phyloP scores from a whole-genome alignment of 2,797 vertebrate genomes.

The Microctenopoma lineatum region DNA sequence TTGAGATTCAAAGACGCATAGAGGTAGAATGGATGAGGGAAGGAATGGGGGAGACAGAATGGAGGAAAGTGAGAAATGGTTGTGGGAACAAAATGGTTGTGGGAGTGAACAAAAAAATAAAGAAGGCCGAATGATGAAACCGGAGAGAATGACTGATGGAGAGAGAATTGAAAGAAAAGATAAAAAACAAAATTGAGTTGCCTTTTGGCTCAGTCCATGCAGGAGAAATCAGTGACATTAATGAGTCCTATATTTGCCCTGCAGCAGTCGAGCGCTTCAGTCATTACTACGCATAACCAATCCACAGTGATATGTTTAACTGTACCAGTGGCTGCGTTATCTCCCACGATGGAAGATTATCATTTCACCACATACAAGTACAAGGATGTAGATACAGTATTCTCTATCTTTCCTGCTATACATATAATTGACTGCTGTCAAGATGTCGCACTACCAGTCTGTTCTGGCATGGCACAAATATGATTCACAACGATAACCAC shows the following conservation, averaged over 20 bases:
- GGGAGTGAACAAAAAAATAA: conserved; percentile 40
- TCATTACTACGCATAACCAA: conserved; percentile 34
- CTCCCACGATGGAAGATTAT: conserved; percentile 11
- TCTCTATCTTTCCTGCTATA: background rate
- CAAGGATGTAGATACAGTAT: background rate
- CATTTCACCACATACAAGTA: background rate
- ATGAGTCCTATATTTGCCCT: conserved; percentile 28
- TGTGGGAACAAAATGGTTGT: conserved; percentile 48
- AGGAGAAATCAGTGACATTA: conserved; percentile 24
- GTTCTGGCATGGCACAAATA: background rate
- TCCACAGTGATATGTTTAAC: conserved; percentile 10
- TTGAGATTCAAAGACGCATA: conserved; percentile 31
- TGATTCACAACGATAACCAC: background rate
- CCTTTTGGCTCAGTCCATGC: conserved; percentile 14
- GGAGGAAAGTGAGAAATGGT: conserved; percentile 44
- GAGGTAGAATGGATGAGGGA: conserved; percentile 48
- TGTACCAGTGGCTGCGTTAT: conserved; percentile 9
- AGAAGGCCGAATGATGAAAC: conserved; percentile 49
- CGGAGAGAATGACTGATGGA: conserved; percentile 40
- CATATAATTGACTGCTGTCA: background rate
- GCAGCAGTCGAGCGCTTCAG: conserved; percentile 4
- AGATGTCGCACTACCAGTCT: too few relatives aligned
- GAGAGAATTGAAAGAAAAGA: conserved; percentile 29
- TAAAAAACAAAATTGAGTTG: conserved; percentile 14
- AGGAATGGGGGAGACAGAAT: conserved; percentile 32